phyloP scores from a whole-genome alignment of 2,888 invertebrate species.

The Hipparchia sbordonii region DNA sequence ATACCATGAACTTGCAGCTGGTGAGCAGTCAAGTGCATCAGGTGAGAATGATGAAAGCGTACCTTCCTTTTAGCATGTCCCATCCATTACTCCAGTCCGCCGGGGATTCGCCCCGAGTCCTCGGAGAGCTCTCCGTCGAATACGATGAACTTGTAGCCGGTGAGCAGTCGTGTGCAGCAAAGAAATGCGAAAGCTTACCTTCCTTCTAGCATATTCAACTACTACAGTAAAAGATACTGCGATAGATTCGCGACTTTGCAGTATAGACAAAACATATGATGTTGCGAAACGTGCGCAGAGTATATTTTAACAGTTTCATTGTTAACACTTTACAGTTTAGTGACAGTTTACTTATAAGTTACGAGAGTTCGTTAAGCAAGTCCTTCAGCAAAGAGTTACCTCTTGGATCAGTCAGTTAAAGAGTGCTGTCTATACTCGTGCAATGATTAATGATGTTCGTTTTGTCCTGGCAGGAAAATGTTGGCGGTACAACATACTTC shows the following conservation, averaged over 20 bases:
- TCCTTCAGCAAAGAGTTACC: too few species aligned
- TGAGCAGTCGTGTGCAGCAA: slow-evolving; percentile 70
- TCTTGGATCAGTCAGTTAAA: too few species aligned
- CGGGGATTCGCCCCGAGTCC: slow-evolving; percentile 60
- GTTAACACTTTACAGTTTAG: too few species aligned
- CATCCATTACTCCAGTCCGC: slow-evolving; percentile 62
- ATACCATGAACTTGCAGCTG: slow-evolving; percentile 49
- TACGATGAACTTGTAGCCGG: slow-evolving; percentile 48
- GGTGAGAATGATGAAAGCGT: slow-evolving; percentile 48
- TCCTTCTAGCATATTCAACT: slow-evolving; percentile 49
- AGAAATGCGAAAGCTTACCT: neutral
- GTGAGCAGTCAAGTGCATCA: slow-evolving; percentile 69
- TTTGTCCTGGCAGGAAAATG: slow-evolving; percentile 86
- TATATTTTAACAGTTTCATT: too few species aligned
- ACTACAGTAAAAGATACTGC: slow-evolving; percentile 47
- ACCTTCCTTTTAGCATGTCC: slow-evolving; percentile 43
- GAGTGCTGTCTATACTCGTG: too few species aligned
- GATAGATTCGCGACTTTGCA: too few species aligned
- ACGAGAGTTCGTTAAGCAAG: too few species aligned
- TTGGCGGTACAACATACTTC: slow-evolving; percentile 97
- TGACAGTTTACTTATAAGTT: too few species aligned
- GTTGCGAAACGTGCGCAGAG: too few species aligned
- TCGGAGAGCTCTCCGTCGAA: slow-evolving; percentile 65
- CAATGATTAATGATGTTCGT: neutral
- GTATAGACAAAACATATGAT: too few species aligned